Conservation (phyloP, 1,140 invertebrate species). For the Muscidifurax raptorellus region DNA sequence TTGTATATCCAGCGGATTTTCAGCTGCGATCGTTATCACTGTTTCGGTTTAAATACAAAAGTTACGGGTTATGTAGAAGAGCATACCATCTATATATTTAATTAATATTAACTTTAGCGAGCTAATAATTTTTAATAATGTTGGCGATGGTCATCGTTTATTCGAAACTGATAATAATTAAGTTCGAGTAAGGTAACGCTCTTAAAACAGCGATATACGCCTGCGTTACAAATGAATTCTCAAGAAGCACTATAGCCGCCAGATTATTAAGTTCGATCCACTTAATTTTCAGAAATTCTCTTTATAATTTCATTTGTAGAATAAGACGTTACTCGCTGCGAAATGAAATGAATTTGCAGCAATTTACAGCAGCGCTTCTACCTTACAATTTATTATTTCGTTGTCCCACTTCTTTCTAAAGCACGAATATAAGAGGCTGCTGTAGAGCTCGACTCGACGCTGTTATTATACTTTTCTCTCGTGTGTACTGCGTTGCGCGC, state of each 20-base stretch:
- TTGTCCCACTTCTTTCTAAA: conserved; percentile 19
- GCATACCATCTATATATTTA: too few relatives aligned
- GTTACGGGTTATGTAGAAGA: too few relatives aligned
- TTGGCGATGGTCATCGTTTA: too few relatives aligned
- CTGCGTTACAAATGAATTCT: background rate
- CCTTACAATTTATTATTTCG: background rate
- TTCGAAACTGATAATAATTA: too few relatives aligned
- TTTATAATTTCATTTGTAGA: background rate
- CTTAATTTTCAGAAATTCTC: background rate
- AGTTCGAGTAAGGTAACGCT: too few relatives aligned
- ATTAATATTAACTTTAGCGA: too few relatives aligned
- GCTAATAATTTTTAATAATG: too few relatives aligned
- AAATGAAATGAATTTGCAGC: background rate
- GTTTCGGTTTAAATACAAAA: too few relatives aligned
- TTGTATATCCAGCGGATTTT: too few relatives aligned
- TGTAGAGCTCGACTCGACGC: background rate
- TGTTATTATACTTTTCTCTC: conserved; percentile 17
- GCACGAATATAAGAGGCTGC: background rate
- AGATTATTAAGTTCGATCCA: background rate
- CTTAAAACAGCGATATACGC: background rate
- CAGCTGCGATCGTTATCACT: too few relatives aligned
- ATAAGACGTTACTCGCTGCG: background rate
- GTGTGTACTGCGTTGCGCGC: background rate
- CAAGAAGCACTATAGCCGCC: background rate
- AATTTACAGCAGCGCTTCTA: background rate